Percentiles rank a stretch among this genome's conserved stretches.
phyloP scores from a whole-genome alignment of 2,797 vertebrate species.

The Silurus lanzhouensis region DNA sequence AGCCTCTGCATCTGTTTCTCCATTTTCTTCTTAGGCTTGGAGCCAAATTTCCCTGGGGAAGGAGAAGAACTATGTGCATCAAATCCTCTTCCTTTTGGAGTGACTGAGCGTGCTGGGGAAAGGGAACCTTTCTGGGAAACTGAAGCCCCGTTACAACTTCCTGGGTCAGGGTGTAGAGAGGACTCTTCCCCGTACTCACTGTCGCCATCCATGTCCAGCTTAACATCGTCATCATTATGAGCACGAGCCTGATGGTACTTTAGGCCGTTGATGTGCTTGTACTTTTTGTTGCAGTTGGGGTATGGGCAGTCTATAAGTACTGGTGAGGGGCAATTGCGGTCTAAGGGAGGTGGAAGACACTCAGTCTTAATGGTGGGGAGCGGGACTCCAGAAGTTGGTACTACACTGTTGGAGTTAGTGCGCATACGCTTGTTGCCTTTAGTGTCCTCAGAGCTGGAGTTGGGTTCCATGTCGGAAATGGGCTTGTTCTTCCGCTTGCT shows the following conservation, averaged over 20 bases:
- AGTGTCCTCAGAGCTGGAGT: slow-evolving; percentile 98
- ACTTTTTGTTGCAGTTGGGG: slow-evolving; percentile 99
- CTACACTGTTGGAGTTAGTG: slow-evolving; percentile 88
- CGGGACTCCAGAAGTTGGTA: slow-evolving; percentile 75
- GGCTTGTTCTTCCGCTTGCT: slow-evolving; percentile 95
- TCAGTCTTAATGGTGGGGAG: slow-evolving; percentile 85
- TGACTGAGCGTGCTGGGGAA: slow-evolving; percentile 91
- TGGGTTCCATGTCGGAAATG: slow-evolving; percentile 95
- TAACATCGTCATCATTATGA: slow-evolving; percentile 93
- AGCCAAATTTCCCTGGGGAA: slow-evolving; percentile 88
- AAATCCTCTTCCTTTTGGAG: slow-evolving; percentile 92
- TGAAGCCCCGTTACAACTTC: slow-evolving; percentile 89
- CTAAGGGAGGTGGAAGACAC: slow-evolving; percentile 79
- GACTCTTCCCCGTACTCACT: slow-evolving; percentile 95
- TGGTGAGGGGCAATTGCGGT: slow-evolving; percentile 92
- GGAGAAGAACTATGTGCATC: slow-evolving; percentile 93
- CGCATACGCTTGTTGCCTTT: slow-evolving; percentile 98
- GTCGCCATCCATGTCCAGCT: slow-evolving; percentile 90
- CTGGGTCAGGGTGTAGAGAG: slow-evolving; percentile 83
- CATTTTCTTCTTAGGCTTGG: slow-evolving; percentile 92
- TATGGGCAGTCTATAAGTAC: slow-evolving; percentile 98
- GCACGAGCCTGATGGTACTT: slow-evolving; percentile 99
- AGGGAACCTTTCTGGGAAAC: slow-evolving; percentile 90
- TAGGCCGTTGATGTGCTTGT: slow-evolving; percentile 99
- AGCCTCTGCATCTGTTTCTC: slow-evolving; percentile 84